Evolutionary conservation across 2,888 invertebrate species (phyloP), one percentile per base, ranked within the genome.

Genomic region (Sthenelais limicola): DNA sequence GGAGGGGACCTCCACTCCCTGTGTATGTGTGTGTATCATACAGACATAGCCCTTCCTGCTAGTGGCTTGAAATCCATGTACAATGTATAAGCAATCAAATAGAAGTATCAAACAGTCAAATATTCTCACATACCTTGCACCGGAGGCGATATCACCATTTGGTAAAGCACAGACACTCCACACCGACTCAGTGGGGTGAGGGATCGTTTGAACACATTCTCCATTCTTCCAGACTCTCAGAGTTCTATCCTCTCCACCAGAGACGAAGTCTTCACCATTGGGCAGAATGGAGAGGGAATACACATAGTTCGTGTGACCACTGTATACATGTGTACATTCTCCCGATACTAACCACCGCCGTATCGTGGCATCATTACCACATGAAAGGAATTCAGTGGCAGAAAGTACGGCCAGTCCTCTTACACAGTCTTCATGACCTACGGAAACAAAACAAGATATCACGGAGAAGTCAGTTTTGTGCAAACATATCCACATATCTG

Each of bases 391-490:
- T 52, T 92, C 91, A 15, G 77, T 74, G 12, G 77, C 77, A 70
- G 91, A 92, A 9, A 95, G 89, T 0, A 92, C 91, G 0, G 92
- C 91, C 35, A 98, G 85, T 30, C 91, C 93, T 84, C 98, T 90
- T 0, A 98, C 95, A 89, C 97, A 97, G 84, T 98, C 98, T 0
- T 92, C 93, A 86, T 98, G 98, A 4, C 97, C 96, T 90, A 85
- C 52, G 87, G 75, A n/a, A n/a, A n/a, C n/a, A n/a, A n/a, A n/a
- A n/a, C n/a, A n/a, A n/a, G n/a, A n/a, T n/a, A n/a, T n/a, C n/a
- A n/a, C n/a, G n/a, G n/a, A n/a, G n/a, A n/a, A n/a, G n/a, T n/a
- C n/a, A n/a, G n/a, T n/a, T n/a, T n/a, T n/a, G n/a, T n/a, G n/a
- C n/a, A n/a, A n/a, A n/a, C n/a, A n/a, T n/a, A n/a, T n/a, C n/a